phyloP scores from a whole-genome alignment of 2,113 vertebrate species.

The Poecilia latipinna region DNA sequence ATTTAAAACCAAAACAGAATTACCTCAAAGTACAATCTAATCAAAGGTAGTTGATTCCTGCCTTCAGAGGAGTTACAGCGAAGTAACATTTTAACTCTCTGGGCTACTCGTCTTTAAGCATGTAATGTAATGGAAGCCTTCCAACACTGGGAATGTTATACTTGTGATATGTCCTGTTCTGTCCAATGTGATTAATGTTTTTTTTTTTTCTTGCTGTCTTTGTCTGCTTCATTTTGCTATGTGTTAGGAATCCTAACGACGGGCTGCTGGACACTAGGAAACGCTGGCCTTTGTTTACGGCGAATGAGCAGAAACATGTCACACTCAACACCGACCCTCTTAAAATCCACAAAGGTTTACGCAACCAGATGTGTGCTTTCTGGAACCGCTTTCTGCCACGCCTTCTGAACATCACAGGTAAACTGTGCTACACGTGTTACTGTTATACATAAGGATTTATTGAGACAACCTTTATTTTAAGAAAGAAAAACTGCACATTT shows the following conservation, averaged over 20 bases:
- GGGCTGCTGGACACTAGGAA: conserved; percentile 69
- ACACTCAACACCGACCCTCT: conserved; percentile 82
- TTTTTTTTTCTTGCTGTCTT: neutral
- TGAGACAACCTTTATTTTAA: neutral
- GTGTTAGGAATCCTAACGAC: conserved; percentile 86
- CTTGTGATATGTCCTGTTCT: neutral
- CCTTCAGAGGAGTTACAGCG: too few relatives aligned
- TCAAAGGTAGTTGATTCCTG: too few relatives aligned
- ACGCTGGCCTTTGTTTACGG: conserved; percentile 86
- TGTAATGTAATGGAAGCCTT: too few relatives aligned
- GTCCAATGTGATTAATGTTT: neutral
- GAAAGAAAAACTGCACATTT: too few relatives aligned
- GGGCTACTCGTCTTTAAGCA: too few relatives aligned
- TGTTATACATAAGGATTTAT: too few relatives aligned
- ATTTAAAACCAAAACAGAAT: too few relatives aligned
- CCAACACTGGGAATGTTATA: too few relatives aligned
- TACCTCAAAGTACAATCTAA: too few relatives aligned
- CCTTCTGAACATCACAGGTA: conserved; percentile 92
- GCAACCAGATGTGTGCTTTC: conserved; percentile 89
- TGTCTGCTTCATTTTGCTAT: neutral
- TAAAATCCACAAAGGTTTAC: conserved; percentile 83
- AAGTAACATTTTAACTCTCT: too few relatives aligned
- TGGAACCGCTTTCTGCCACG: conserved; percentile 93
- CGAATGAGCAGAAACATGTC: conserved; percentile 83
- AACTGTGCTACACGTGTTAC: neutral